Conservation (phyloP, 2,888 invertebrate species). For the Amiota mariae region DNA sequence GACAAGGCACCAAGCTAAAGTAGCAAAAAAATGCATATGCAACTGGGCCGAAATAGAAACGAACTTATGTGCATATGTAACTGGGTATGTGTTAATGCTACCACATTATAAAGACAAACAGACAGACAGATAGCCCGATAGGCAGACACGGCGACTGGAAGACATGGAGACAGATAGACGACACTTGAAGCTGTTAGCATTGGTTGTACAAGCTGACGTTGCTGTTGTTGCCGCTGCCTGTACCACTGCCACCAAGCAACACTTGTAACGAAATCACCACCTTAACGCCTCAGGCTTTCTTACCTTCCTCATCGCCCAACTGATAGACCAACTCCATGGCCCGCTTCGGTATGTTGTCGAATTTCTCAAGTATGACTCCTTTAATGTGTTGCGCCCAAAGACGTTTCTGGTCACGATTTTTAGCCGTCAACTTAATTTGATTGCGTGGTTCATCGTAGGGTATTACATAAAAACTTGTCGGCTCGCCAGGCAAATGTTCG, state of each 20-base stretch:
- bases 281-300: constrained; percentile 44
- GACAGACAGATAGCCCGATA: constrained; percentile 10
- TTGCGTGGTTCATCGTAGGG: constrained; percentile 95
- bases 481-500: constrained; percentile 94
- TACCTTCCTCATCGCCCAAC: constrained; percentile 77
- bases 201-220: constrained; percentile 23
- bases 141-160: constrained; percentile 16
- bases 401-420: constrained; percentile 74
- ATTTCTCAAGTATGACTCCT: constrained; percentile 94
- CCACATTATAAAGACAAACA: constrained; percentile 11
- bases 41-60: background rate
- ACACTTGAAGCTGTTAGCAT: constrained; percentile 28
- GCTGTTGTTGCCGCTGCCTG: too few species aligned
- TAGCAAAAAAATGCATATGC: constrained; percentile 21
- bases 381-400: constrained; percentile 74
- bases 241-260: background rate
- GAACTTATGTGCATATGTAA: background rate
- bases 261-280: background rate
- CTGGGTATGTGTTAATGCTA: constrained; percentile 6
- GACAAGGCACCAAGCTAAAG: constrained; percentile 8
- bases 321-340: constrained; percentile 91
- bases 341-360: constrained; percentile 94
- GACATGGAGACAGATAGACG: constrained; percentile 19
- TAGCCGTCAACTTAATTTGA: constrained; percentile 83
- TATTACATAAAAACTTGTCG: constrained; percentile 95